phyloP scores from a whole-genome alignment of 2,888 invertebrate species.

The Flexamia atlantica region DNA sequence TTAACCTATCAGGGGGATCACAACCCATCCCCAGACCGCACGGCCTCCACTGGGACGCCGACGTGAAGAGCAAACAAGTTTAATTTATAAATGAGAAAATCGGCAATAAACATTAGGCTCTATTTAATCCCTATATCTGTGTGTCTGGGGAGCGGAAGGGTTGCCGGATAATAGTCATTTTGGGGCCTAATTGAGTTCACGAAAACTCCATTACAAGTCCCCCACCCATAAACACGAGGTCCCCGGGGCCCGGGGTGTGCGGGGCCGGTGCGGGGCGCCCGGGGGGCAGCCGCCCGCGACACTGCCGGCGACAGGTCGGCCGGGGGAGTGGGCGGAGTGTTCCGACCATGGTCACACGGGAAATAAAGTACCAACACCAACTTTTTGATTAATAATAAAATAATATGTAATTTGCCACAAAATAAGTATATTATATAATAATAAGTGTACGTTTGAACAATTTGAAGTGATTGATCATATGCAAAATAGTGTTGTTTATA shows the following conservation, averaged over 20 bases:
- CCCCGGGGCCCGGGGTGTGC: constrained; percentile 27
- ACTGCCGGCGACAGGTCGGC: not conserved
- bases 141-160: constrained; percentile 64
- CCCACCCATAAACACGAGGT: constrained; percentile 45
- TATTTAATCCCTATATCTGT: constrained; percentile 65
- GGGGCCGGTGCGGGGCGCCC: not conserved
- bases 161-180: constrained; percentile 66
- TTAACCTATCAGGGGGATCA: not conserved
- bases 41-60: not conserved
- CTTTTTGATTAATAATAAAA: no score
- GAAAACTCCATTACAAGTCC: constrained; percentile 65
- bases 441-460: no score
- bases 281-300: constrained; percentile 8
- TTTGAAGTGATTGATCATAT: no score
- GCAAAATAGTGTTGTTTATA: no score
- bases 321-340: not conserved
- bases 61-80: constrained; percentile 46
- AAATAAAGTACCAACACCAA: no score
- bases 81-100: constrained; percentile 58
- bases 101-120: constrained; percentile 59
- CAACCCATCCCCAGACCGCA: not conserved
- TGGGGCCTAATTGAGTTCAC: constrained; percentile 66
- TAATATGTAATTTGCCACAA: no score
- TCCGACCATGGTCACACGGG: not conserved
- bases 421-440: no score